phyloP scores from a whole-genome alignment of 1,140 invertebrate species.

The Pachyrhynchus sulphureomaculatus region DNA sequence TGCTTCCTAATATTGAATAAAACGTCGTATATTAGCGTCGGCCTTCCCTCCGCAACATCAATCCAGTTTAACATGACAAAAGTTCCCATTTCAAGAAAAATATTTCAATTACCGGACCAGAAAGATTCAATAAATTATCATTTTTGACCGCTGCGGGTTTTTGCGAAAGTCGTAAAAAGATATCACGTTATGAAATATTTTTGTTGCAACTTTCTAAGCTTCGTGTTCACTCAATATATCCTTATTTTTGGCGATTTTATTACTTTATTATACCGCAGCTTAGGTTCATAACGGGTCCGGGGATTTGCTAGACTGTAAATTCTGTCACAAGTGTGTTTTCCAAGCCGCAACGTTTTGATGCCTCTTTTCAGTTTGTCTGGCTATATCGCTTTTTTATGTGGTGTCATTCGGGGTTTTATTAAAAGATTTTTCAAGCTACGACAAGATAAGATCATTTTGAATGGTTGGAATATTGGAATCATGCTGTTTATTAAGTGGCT shows the following conservation, averaged over 20 bases:
- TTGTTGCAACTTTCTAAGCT: slow-evolving; percentile 44
- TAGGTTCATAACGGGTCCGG: slow-evolving; percentile 46
- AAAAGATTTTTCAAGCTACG: slow-evolving; percentile 11
- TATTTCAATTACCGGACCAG: slow-evolving; percentile 48
- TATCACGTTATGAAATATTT: slow-evolving; percentile 49
- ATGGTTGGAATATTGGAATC: neutral
- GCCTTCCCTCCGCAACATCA: slow-evolving; percentile 34
- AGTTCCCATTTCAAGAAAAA: slow-evolving; percentile 42
- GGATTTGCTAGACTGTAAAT: slow-evolving; percentile 48
- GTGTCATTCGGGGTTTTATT: slow-evolving; percentile 26
- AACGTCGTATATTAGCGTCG: neutral
- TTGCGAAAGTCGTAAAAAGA: slow-evolving; percentile 42
- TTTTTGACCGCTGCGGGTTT: slow-evolving; percentile 46
- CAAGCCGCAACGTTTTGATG: neutral
- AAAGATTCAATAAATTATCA: slow-evolving; percentile 44
- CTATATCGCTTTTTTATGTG: slow-evolving; percentile 15
- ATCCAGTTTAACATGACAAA: slow-evolving; percentile 49
- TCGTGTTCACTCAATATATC: slow-evolving; percentile 50
- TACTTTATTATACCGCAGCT: slow-evolving; percentile 50
- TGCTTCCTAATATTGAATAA: slow-evolving; percentile 14
- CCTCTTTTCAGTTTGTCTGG: slow-evolving; percentile 9
- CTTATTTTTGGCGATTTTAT: slow-evolving; percentile 51
- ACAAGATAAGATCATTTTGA: neutral
- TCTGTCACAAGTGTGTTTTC: slow-evolving; percentile 34
- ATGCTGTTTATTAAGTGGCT: too few relatives aligned